phyloP scores from a whole-genome alignment of 2,888 invertebrate genomes.

The Hartigia nigra region DNA sequence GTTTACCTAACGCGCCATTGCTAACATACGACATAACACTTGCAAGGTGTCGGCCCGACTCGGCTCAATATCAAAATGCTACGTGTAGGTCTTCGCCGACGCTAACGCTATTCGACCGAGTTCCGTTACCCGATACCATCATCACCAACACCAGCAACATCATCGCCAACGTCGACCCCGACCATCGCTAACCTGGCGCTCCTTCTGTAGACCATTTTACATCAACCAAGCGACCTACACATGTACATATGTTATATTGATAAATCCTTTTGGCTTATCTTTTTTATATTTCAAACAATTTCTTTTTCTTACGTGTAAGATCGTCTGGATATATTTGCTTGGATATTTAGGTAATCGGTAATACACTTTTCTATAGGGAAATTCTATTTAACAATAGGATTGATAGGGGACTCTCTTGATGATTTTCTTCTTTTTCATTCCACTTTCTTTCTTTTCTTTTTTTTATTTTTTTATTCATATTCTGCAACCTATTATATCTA shows the following conservation, averaged over 20 bases:
- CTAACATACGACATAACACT: slow-evolving; percentile 49
- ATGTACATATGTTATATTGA: background rate
- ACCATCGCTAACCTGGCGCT: background rate
- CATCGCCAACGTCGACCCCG: background rate
- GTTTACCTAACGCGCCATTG: slow-evolving; percentile 13
- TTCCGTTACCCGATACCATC: slow-evolving; percentile 1
- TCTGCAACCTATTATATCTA: background rate
- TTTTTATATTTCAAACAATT: background rate
- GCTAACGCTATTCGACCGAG: slow-evolving; percentile 29
- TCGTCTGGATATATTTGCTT: background rate
- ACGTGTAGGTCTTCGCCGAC: slow-evolving; percentile 46
- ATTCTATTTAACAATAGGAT: background rate
- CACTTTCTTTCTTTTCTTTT: background rate
- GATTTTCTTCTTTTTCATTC: background rate
- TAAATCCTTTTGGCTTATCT: background rate
- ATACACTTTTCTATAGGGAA: background rate
- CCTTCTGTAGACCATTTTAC: background rate
- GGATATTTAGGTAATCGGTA: background rate
- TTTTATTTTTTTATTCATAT: background rate
- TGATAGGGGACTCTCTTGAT: background rate
- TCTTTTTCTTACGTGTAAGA: background rate
- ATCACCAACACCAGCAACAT: background rate
- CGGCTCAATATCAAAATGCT: slow-evolving; percentile 48
- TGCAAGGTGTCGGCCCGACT: slow-evolving; percentile 57
- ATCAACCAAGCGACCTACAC: background rate